Percentiles rank a stretch among this genome's conserved stretches.
phyloP scores from a whole-genome alignment of 2,113 vertebrate species.

The Melanerpes formicivorus region DNA sequence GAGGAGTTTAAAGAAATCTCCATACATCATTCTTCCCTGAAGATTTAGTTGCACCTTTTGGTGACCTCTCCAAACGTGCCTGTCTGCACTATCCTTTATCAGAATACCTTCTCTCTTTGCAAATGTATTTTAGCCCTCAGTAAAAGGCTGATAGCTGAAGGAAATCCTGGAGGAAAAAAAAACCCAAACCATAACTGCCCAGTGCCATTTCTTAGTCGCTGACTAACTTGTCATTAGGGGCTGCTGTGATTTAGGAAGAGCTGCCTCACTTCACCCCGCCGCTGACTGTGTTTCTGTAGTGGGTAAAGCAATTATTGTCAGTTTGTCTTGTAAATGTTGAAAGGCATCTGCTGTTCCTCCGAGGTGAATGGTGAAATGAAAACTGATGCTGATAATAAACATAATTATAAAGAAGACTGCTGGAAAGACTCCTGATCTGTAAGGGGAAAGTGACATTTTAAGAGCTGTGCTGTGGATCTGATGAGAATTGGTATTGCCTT shows the following conservation, averaged over 20 bases:
- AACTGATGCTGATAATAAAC: slow-evolving; percentile 59
- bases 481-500: slow-evolving; percentile 21
- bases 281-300: neutral
- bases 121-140: neutral
- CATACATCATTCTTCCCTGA: neutral
- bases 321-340: slow-evolving; percentile 26
- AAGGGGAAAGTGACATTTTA: slow-evolving; percentile 44
- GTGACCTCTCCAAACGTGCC: neutral
- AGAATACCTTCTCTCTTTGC: neutral
- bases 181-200: neutral
- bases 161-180: neutral
- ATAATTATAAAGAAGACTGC: slow-evolving; percentile 24
- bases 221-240: neutral
- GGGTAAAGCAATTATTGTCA: neutral
- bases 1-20: neutral
- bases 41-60: neutral
- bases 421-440: slow-evolving; percentile 23
- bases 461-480: neutral
- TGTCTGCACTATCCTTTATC: neutral
- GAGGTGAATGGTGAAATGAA: slow-evolving; percentile 36
- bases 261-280: neutral
- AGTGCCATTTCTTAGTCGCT: neutral
- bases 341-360: slow-evolving; percentile 45
- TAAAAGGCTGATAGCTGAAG: neutral
- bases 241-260: neutral